These are phyloP conservation scores for Rhagoletis zephyria DNA, from an alignment of 1,140 invertebrate genomes.

Conservation along the genomic window DNA sequence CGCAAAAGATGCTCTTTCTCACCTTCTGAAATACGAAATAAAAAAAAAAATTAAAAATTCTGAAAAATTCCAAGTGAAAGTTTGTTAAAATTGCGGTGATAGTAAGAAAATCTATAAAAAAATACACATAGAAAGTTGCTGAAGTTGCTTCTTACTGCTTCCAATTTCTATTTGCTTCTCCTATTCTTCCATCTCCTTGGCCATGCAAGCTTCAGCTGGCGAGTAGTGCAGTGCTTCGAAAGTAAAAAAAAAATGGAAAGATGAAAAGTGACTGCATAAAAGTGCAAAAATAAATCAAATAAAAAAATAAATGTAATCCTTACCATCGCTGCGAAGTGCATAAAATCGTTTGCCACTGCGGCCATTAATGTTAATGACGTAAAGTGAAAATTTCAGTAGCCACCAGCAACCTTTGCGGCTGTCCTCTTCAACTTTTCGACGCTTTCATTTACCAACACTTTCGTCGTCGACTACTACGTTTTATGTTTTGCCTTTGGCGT, in stretches of 20 bases:
- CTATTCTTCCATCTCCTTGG: background rate
- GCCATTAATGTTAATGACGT: background rate
- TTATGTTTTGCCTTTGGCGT: constrained; percentile 23
- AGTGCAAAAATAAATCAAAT: background rate
- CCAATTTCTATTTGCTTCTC: background rate
- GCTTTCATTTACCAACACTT: background rate
- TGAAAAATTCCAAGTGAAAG: background rate
- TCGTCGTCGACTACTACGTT: background rate
- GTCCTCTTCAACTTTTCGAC: background rate
- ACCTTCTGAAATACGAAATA: background rate
- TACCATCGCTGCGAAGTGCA: no score
- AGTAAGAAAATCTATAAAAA: background rate
- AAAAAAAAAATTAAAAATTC: background rate
- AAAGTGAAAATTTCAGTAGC: background rate
- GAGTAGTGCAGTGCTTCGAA: background rate
- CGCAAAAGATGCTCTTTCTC: background rate
- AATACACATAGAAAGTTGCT: background rate
- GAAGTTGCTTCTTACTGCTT: background rate
- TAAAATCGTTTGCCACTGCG: no score
- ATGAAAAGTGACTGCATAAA: background rate
- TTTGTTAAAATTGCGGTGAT: background rate
- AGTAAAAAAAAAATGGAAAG: background rate
- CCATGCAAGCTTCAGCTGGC: background rate
- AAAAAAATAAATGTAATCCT: background rate
- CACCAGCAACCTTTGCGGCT: background rate